Conservation (phyloP, 2,113 vertebrate species). For the Pagrus major region DNA sequence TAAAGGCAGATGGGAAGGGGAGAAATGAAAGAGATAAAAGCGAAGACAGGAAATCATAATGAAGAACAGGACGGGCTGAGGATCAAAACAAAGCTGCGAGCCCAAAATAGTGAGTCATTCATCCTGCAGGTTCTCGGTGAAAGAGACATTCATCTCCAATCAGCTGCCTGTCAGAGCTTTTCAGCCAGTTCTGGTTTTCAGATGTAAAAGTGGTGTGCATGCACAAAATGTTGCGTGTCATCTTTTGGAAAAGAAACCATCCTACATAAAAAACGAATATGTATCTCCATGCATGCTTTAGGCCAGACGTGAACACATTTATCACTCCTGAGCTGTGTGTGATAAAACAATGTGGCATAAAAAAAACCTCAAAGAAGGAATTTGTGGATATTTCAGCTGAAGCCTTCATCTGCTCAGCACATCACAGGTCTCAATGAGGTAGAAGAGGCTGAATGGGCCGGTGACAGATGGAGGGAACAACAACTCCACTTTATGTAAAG, state of each 20-base stretch:
- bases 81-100: background rate
- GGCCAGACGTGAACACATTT: background rate
- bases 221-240: background rate
- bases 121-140: constrained; percentile 19
- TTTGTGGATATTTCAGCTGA: background rate
- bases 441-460: background rate
- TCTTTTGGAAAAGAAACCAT: constrained; percentile 17
- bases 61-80: background rate
- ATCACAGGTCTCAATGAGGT: background rate
- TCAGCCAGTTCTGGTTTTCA: background rate
- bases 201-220: constrained; percentile 28
- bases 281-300: background rate
- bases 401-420: background rate
- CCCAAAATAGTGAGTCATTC: constrained; percentile 16
- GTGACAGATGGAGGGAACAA: background rate
- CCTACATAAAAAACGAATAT: background rate
- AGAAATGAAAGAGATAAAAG: constrained; percentile 7
- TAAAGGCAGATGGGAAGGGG: background rate
- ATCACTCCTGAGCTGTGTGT: constrained; percentile 8
- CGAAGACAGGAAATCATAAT: constrained; percentile 1
- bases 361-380: background rate
- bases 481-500: background rate
- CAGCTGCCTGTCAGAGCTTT: constrained; percentile 9
- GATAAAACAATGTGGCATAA: constrained; percentile 14
- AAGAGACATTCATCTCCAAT: constrained; percentile 35